Evolutionary conservation across 2,888 invertebrate genomes (phyloP).

Genomic region (Perithous albicinctus): DNA sequence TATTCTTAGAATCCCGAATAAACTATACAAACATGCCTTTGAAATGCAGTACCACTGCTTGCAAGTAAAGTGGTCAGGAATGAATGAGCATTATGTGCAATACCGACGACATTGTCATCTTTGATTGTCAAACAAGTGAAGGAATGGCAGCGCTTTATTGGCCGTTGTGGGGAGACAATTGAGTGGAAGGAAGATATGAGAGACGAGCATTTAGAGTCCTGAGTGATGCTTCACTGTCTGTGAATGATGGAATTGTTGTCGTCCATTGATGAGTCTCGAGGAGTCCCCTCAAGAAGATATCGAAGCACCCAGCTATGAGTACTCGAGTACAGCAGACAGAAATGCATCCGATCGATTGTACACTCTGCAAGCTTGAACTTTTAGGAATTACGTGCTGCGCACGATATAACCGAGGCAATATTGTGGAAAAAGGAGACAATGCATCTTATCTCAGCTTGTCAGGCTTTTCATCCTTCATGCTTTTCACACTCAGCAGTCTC

Average conservation of each 20-base stretch:
- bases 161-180: constrained; percentile 1
- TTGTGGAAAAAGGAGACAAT: constrained; percentile 7
- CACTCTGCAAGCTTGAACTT: not conserved
- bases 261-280: not conserved
- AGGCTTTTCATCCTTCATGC: not conserved
- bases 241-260: not conserved
- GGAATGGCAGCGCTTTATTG: constrained; percentile 1
- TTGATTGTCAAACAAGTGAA: not conserved
- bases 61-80: not conserved
- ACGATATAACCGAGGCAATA: not conserved
- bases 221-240: constrained; percentile 2
- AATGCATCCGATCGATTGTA: constrained; percentile 5
- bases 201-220: not conserved
- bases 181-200: not conserved
- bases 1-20: not conserved
- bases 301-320: not conserved
- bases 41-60: not conserved
- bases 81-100: not conserved
- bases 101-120: constrained; percentile 8
- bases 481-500: not conserved
- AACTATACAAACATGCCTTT: not conserved
- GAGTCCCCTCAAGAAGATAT: not conserved
- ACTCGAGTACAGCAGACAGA: not conserved
- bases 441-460: not conserved
- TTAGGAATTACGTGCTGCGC: not conserved